These are phyloP conservation scores for Hymenochirus boettgeri DNA, from an alignment of 2,113 vertebrate species.

Conservation along the genomic window DNA sequence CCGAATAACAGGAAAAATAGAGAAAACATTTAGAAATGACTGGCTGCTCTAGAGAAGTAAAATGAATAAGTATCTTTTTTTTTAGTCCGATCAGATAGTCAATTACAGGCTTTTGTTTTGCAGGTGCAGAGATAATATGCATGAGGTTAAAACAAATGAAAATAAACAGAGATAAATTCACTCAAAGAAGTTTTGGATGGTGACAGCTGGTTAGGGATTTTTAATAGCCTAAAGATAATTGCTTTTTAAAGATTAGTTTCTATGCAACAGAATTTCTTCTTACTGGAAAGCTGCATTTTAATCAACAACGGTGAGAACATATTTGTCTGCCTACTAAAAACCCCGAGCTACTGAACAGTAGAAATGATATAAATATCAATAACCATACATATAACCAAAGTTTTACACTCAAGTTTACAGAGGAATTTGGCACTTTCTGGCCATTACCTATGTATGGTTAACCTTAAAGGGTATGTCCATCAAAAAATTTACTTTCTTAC, in stretches of 20 bases:
- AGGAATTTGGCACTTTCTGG: no score
- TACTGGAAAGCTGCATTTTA: constrained; percentile 1
- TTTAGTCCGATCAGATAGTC: constrained; percentile 2
- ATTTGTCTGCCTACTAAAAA: not conserved
- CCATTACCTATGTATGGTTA: no score
- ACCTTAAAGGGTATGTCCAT: no score
- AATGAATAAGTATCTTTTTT: not conserved
- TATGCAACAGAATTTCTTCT: constrained; percentile 25
- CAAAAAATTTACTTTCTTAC: no score
- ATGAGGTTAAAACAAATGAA: constrained; percentile 15
- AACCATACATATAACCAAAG: no score
- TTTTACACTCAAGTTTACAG: no score
- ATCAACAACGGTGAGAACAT: not conserved
- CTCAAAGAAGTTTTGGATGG: constrained; percentile 26
- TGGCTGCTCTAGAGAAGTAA: no score
- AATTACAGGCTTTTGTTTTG: constrained; percentile 2
- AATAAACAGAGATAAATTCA: constrained; percentile 19
- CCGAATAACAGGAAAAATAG: no score
- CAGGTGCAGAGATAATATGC: constrained; percentile 16
- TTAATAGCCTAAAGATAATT: constrained; percentile 6
- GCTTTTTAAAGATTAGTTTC: constrained; percentile 28
- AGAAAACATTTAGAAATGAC: no score
- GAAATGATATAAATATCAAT: not conserved
- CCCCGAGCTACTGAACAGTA: not conserved
- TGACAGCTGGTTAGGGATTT: constrained; percentile 15